A percentile compares a stretch with the other conserved stretches of the same genome.
Evolutionary conservation across 2,888 invertebrate genomes (phyloP).

Genomic region (Steinernema scapterisci): DNA sequence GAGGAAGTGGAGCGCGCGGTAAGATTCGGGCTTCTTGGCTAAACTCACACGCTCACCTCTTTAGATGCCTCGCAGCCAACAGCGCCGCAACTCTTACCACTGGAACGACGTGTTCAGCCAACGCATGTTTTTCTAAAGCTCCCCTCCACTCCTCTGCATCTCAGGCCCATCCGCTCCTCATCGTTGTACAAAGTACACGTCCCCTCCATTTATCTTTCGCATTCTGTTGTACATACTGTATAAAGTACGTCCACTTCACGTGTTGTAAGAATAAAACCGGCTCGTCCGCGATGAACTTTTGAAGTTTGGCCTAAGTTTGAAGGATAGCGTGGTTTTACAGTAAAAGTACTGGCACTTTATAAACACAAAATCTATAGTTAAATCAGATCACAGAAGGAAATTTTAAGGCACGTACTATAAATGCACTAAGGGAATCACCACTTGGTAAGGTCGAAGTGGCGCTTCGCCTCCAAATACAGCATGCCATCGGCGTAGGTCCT

Average conservation of each 20-base stretch:
- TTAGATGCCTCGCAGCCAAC: slow-evolving; percentile 9
- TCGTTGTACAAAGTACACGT: background rate
- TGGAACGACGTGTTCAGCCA: slow-evolving; percentile 25
- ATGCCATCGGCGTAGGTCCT: slow-evolving; percentile 47
- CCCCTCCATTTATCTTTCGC: background rate
- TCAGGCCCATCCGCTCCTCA: background rate
- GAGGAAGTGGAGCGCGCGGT: slow-evolving; percentile 21
- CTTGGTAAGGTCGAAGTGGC: slow-evolving; percentile 39
- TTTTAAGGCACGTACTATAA: background rate
- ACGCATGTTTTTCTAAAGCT: slow-evolving; percentile 22
- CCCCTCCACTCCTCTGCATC: background rate
- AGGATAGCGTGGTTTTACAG: too few species aligned
- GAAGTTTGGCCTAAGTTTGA: too few species aligned
- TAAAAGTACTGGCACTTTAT: too few species aligned
- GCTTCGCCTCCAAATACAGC: slow-evolving; percentile 37
- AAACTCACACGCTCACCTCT: background rate
- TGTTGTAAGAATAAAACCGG: background rate
- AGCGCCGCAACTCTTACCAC: slow-evolving; percentile 15
- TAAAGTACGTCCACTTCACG: slow-evolving; percentile 3
- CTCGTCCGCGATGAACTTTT: too few species aligned
- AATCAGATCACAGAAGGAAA: too few species aligned
- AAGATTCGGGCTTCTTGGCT: too few species aligned
- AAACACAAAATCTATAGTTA: too few species aligned
- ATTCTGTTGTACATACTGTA: slow-evolving; percentile 29
- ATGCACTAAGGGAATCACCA: background rate